Evolutionary conservation across 2,797 vertebrate genomes (phyloP), one percentile per base, ranked within the genome.

Genomic region (Thalassophryne amazonica): DNA sequence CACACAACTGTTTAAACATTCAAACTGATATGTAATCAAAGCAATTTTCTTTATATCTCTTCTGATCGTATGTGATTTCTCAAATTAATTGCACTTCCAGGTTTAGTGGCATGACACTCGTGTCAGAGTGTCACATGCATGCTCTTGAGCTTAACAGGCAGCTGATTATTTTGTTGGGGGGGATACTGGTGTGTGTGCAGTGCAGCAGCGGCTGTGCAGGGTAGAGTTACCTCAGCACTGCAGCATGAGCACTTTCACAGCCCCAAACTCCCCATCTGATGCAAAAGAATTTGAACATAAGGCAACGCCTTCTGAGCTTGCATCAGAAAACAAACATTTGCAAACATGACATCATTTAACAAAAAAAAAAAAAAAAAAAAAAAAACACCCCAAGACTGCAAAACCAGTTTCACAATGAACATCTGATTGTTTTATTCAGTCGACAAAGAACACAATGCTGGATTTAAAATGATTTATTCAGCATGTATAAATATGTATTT

Each of bases 151-250:
- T 28, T 28, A 18, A 12, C 56, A n/a, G 59, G 79, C 88, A 90
- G 89, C 87, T 90, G 88, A 33, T 63, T 37, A 51, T 50, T 52
- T 21, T 7, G 48, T 30, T 48, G 38, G 52, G 52, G 23, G 21
- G 22, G n/a, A n/a, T n/a, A 41, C 25, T 71, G 74, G 41, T 57
- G 79, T 70, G 84, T 14, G 1, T 32, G 56, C 13, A 20, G 59
- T 55, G 50, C 29, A n/a, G 35, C 45, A 47, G 36, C 68, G 57
- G 53, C 42, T 60, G 10, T 28, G 50, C 46, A 7, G 75, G 51
- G 15, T 88, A 45, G 39, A 58, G 51, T 90, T 89, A 77, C 86
- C 59, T 21, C 66, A 54, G n/a, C 59, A 41, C 16, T 84, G 86
- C 90, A 78, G 52, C 37, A 59, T 56, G 43, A 32, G 63, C 84